These are phyloP conservation scores for Vespertilio murinus DNA, from an alignment of 2,797 vertebrate genomes.

Conservation along the genomic window DNA sequence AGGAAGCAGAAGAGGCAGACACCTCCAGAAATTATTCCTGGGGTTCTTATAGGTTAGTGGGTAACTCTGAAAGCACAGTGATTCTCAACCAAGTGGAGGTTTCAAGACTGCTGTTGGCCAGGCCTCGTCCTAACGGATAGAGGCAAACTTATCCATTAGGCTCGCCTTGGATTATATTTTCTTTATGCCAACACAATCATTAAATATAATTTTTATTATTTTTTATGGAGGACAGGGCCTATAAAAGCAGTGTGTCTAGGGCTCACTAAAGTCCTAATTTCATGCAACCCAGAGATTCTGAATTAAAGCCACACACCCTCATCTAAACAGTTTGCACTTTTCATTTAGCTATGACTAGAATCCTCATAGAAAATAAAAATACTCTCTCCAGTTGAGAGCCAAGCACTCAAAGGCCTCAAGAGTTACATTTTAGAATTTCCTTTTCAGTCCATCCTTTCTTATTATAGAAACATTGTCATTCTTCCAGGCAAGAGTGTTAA, in stretches of 20 bases:
- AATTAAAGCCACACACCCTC: not conserved
- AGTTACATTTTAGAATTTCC: not conserved
- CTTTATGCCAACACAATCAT: not conserved
- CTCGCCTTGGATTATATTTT: not conserved
- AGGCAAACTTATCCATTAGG: not conserved
- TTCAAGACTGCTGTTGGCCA: not conserved
- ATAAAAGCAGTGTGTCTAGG: not conserved
- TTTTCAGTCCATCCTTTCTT: constrained; percentile 13
- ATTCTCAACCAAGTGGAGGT: not conserved
- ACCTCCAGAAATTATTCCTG: not conserved
- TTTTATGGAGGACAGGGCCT: not conserved
- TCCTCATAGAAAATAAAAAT: not conserved
- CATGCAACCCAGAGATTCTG: not conserved
- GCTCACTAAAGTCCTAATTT: not conserved
- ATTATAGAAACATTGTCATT: constrained; percentile 17
- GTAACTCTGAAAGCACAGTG: not conserved
- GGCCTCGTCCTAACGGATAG: not conserved
- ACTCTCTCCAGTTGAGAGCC: not conserved
- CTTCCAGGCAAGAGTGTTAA: not conserved
- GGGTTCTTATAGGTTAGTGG: not conserved
- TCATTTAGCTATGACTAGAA: not conserved
- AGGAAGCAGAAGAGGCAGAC: constrained; percentile 8
- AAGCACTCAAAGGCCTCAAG: not conserved
- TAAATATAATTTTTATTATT: not conserved
- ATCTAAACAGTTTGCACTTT: not conserved